These are phyloP conservation scores for Dasyprocta punctata DNA, from an alignment of 2,113 vertebrate species.

Conservation along the genomic window DNA sequence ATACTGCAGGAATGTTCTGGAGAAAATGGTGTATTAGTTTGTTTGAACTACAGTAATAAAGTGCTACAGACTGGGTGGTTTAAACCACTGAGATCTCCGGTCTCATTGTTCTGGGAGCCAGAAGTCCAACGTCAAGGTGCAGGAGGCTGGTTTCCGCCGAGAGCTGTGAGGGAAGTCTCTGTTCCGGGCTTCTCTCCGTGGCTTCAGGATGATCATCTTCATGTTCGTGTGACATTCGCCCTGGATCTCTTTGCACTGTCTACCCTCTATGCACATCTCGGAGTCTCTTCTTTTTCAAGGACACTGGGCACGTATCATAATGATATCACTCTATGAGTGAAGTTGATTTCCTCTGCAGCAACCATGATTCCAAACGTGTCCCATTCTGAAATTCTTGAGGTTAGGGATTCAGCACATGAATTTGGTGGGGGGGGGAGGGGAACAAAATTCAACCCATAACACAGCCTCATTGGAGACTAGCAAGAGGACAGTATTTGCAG, in stretches of 20 bases:
- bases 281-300: neutral
- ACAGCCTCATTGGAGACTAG: neutral
- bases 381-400: neutral
- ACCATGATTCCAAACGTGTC: neutral
- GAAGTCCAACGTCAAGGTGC: neutral
- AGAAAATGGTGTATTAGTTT: neutral
- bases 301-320: neutral
- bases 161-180: neutral
- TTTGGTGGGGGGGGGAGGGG: neutral
- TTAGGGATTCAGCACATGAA: neutral
- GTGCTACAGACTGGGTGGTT: neutral
- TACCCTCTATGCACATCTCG: neutral
- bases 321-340: neutral
- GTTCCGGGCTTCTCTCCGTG: neutral
- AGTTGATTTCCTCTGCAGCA: neutral
- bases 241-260: neutral
- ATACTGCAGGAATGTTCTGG: neutral
- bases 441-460: neutral
- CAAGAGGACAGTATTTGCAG: neutral
- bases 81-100: neutral
- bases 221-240: neutral
- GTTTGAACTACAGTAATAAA: neutral
- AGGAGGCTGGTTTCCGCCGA: neutral
- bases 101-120: neutral
- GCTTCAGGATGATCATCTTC: neutral